Percentiles rank a stretch among this genome's conserved stretches.
phyloP scores from a whole-genome alignment of 2,888 invertebrate genomes.

The Melinopterus prodromus region DNA sequence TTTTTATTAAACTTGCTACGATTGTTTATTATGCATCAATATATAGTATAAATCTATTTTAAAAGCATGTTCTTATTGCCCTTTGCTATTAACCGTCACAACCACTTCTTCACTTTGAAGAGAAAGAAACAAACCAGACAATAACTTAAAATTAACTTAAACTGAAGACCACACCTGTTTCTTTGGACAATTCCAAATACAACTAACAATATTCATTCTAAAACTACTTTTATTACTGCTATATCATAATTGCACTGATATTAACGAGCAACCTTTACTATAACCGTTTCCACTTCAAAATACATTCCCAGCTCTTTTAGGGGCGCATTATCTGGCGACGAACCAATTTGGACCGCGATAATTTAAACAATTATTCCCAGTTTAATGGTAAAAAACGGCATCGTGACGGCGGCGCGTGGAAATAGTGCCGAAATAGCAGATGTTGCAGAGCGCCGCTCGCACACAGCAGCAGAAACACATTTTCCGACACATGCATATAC shows the following conservation, averaged over 20 bases:
- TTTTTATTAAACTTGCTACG: too few species aligned
- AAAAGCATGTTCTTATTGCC: too few species aligned
- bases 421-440: slow-evolving; percentile 33
- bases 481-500: slow-evolving; percentile 19
- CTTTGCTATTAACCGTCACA: too few species aligned
- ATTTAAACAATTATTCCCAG: slow-evolving; percentile 39
- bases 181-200: too few species aligned
- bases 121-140: too few species aligned
- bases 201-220: too few species aligned
- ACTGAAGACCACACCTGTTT: too few species aligned
- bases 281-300: neutral
- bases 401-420: slow-evolving; percentile 28
- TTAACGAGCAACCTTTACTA: neutral
- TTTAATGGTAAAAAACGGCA: slow-evolving; percentile 41
- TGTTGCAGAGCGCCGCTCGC: slow-evolving; percentile 20
- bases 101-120: too few species aligned
- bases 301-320: slow-evolving; percentile 5
- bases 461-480: slow-evolving; percentile 17
- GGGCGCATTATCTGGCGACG: slow-evolving; percentile 1
- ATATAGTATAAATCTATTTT: too few species aligned
- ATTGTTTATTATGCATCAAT: too few species aligned
- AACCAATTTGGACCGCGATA: slow-evolving; percentile 30
- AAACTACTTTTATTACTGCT: too few species aligned
- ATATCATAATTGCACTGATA: neutral
- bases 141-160: too few species aligned